Base-by-base conservation (phyloP, 2,797 vertebrate species). In the Lagodon rhomboides region DNA sequence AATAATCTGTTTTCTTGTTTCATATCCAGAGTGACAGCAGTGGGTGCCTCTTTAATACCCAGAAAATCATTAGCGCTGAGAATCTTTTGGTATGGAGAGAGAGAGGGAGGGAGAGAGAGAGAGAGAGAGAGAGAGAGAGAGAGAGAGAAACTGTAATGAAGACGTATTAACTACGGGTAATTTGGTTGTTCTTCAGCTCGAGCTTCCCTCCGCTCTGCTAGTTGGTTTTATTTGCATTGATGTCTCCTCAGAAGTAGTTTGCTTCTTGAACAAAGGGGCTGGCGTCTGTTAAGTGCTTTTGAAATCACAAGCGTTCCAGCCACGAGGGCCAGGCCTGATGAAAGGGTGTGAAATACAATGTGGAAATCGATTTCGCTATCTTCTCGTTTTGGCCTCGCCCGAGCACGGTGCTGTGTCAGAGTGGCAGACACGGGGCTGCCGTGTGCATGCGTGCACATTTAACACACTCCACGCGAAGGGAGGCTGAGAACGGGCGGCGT, bases 1-100 rank as follows among this genome's bases (percentile, higher is more conserved):
- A 95, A 95, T 96, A 96, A 96, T 96, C 95, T 94, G 94, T 95
- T 96, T 95, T 94, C 90, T 94, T 91, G 91, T 95, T 95, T 95
- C 93, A 94, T 93, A 95, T 95, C 94, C 93, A 95, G 94, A 95
- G 93, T 92, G 94, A 95, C 94, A 95, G 93, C 94, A 94, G 92
- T 95, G 92, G 92, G 94, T 93, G 94, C 82, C 91, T 89, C 93
- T 94, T 94, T 95, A 95, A 95, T 94, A 94, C 94, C 92, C 87
- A 70, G 77, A 93, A 94, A 95, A 95, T 95, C 94, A 95, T 95
- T 95, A 95, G 91, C 34, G 70, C 81, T 75, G 90, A 87, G 90
- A 93, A 93, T 94, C 90, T 93, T 38, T 93, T 89, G 89, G 90
- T 91, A 91, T 85, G 78, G 73, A 71, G 64, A 66, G 69, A 59